Evolutionary conservation across 2,888 invertebrate species (phyloP), one percentile per base, ranked within the genome.

Genomic region (Romanomermis culicivorax): DNA sequence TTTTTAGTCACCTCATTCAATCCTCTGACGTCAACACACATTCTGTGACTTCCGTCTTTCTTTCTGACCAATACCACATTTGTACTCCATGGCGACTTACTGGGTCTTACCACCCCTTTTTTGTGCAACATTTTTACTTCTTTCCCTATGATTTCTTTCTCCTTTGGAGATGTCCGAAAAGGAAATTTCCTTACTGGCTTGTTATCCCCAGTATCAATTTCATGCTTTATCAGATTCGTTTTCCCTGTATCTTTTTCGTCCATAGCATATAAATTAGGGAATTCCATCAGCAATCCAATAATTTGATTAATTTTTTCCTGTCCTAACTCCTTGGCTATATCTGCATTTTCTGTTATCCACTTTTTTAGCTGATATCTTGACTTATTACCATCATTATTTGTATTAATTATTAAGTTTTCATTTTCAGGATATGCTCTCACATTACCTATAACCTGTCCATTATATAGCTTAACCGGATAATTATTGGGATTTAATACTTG

Each of bases 51-150:
- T 29, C 58, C 62, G 52, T 63, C 58, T 54, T 64, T 65, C 59
- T 68, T 70, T 23, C 59, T 60, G 1, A 67, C 66, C 1, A 70
- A 49, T 4, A 68, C 64, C 3, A 67, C 60, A 1, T 67, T 67
- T 1, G 64, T 60, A 11, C 63, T 59, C 65, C 65, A 70, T 1
- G 68, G 66, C 29, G 62, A 63, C 2, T 55, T 57, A 2, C 64
- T 64, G 2, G 58, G 63, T 29, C 59, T 57, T 30, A 56, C 51
- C n/a, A 58, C 54, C 17, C 29, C 52, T 52, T 43, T 42, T 20
- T 36, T 26, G 17, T 24, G 4, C n/a, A 52, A 11, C 4, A 42
- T 29, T 11, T 43, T n/a, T 11, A 52, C 26, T 36, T n/a, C 23
- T n/a, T 45, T 45, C 11, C 7, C 23, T 23, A 45, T 45, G 11